phyloP scores from a whole-genome alignment of 2,797 vertebrate genomes.

The Chaetophractus vellerosus region DNA sequence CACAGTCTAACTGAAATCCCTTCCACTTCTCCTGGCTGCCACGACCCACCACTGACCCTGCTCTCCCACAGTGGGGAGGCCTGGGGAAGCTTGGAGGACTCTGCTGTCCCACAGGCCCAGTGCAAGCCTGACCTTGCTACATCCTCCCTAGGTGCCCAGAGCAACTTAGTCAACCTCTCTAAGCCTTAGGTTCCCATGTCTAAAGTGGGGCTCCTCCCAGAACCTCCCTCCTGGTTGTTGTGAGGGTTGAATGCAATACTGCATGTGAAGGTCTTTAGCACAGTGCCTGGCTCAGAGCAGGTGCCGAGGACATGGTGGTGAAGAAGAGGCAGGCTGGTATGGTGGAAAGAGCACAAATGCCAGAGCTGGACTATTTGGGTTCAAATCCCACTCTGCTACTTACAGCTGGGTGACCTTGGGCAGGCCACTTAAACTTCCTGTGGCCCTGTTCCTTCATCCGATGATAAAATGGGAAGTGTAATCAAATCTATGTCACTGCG shows the following conservation, averaged over 20 bases:
- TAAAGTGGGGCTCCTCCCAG: neutral
- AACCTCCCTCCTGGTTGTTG: neutral
- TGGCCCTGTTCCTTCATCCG: neutral
- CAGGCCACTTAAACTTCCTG: neutral
- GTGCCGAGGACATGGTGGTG: neutral
- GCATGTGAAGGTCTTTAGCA: neutral
- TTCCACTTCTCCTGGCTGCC: neutral
- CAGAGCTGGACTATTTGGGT: neutral
- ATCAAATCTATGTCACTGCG: neutral
- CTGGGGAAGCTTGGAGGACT: neutral
- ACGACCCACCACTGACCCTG: neutral
- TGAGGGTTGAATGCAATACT: neutral
- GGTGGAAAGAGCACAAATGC: neutral
- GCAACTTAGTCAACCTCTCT: neutral
- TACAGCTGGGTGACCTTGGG: neutral
- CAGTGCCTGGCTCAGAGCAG: neutral
- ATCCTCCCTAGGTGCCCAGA: neutral
- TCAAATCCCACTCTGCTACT: neutral
- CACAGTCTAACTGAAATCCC: constrained; percentile 21
- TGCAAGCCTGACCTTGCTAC: neutral
- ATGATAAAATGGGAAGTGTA: neutral
- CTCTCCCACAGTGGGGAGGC: too few species aligned
- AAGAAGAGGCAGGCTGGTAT: neutral
- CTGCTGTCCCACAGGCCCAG: accelerated
- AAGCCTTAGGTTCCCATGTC: neutral